A percentile compares a stretch with the other conserved stretches of the same genome.
These are phyloP conservation scores for Stomatorhinus walkeri DNA, from an alignment of 2,797 vertebrate genomes.

Conservation along the genomic window DNA sequence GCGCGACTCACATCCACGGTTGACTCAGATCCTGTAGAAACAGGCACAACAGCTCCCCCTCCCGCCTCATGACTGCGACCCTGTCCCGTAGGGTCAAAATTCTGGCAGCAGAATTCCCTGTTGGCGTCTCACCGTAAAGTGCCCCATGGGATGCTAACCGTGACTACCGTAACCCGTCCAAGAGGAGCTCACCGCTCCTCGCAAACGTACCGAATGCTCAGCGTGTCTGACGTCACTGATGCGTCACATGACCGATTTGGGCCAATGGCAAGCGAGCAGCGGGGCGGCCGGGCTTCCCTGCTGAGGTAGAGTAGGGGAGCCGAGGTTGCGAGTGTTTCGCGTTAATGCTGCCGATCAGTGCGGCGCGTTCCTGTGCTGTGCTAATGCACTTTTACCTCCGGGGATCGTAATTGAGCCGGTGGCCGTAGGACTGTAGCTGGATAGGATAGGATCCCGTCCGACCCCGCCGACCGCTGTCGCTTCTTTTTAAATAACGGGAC, in stretches of 20 bases:
- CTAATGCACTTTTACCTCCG: not conserved
- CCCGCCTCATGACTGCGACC: not conserved
- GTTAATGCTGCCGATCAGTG: not conserved
- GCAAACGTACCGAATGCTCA: not conserved
- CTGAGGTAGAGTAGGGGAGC: slow-evolving; percentile 47
- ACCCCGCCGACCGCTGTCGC: slow-evolving; percentile 45
- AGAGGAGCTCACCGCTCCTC: not conserved
- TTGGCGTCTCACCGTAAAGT: slow-evolving; percentile 49
- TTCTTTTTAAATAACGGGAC: slow-evolving; percentile 35
- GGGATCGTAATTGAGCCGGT: not conserved
- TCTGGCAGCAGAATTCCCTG: not conserved
- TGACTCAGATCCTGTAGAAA: not conserved
- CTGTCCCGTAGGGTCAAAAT: not conserved
- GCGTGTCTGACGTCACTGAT: slow-evolving; percentile 75
- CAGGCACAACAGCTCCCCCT: not conserved
- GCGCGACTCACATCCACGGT: not conserved
- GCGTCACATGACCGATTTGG: slow-evolving; percentile 70
- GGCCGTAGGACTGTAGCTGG: not conserved
- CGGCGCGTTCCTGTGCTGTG: not conserved
- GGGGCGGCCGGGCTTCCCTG: slow-evolving; percentile 57
- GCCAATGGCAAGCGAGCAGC: slow-evolving; percentile 67
- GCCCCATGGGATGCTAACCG: not conserved
- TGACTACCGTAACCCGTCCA: not conserved
- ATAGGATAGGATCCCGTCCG: not conserved
- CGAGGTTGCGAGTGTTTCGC: slow-evolving; percentile 17